Percentiles rank a stretch among this genome's conserved stretches.
Conservation (phyloP, 2,113 vertebrate species). For the Caranx melampygus region DNA sequence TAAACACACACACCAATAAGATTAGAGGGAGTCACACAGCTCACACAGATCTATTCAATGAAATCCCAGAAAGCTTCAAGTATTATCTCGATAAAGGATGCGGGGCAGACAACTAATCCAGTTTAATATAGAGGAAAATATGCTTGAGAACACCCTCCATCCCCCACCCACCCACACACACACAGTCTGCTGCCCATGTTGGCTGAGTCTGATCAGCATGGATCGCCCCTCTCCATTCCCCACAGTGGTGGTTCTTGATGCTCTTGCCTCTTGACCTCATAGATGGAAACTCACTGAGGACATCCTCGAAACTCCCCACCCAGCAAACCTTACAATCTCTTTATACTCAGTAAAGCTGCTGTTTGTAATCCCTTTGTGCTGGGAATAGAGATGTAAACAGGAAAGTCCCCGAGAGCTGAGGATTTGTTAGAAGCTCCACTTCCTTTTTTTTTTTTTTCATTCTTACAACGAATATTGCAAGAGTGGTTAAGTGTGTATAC, state of each 20-base stretch:
- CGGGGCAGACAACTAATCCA: slow-evolving; percentile 73
- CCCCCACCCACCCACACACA: slow-evolving; percentile 5
- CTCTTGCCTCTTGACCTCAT: slow-evolving; percentile 44
- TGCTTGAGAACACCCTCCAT: slow-evolving; percentile 44
- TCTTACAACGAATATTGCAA: slow-evolving; percentile 19
- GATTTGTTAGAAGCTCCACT: slow-evolving; percentile 50
- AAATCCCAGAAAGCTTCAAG: slow-evolving; percentile 68
- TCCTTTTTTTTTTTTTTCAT: slow-evolving; percentile 13
- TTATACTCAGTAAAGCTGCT: slow-evolving; percentile 55
- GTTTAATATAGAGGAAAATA: slow-evolving; percentile 72
- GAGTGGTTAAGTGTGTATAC: slow-evolving; percentile 33
- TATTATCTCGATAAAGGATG: slow-evolving; percentile 76
- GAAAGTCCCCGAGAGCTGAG: slow-evolving; percentile 55
- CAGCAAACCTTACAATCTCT: slow-evolving; percentile 45
- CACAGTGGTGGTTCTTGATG: background rate
- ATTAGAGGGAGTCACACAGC: slow-evolving; percentile 70
- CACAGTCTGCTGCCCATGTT: background rate
- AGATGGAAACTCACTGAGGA: slow-evolving; percentile 38
- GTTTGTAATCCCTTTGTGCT: slow-evolving; percentile 66
- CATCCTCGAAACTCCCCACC: slow-evolving; percentile 6
- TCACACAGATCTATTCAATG: slow-evolving; percentile 66
- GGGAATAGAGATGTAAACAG: slow-evolving; percentile 66
- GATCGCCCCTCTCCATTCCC: too few species aligned
- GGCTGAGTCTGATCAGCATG: background rate
- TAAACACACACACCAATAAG: slow-evolving; percentile 46